Conservation (phyloP, 2,797 vertebrate genomes). For the Echeneis naucrates region DNA sequence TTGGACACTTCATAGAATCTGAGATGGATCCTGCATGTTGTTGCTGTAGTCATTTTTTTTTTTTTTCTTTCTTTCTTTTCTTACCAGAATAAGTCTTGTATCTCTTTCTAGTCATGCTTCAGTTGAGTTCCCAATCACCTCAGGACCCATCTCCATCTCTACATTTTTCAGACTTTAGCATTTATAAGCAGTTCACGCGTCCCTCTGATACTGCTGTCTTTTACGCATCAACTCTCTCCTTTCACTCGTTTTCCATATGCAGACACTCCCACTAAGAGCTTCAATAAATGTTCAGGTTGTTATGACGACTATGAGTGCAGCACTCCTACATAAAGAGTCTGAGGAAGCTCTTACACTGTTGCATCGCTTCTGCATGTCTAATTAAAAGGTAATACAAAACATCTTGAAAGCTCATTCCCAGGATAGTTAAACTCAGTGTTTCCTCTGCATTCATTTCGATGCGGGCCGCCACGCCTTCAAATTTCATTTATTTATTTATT, state of each 20-base stretch:
- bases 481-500: no score
- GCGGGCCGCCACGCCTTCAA: no score
- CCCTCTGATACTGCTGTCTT: slow-evolving; percentile 37
- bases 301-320: slow-evolving; percentile 68
- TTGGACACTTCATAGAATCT: slow-evolving; percentile 8
- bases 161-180: slow-evolving; percentile 30
- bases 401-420: no score
- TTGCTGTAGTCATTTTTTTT: slow-evolving; percentile 26
- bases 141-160: neutral
- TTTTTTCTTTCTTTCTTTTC: no score
- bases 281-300: slow-evolving; percentile 73
- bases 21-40: slow-evolving; percentile 11
- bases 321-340: slow-evolving; percentile 67
- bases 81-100: neutral
- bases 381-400: slow-evolving; percentile 48
- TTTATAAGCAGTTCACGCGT: slow-evolving; percentile 33
- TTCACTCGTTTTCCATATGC: slow-evolving; percentile 54
- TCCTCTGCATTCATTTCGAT: no score
- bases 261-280: slow-evolving; percentile 64
- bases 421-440: no score
- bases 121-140: slow-evolving; percentile 4
- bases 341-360: slow-evolving; percentile 53
- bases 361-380: slow-evolving; percentile 45
- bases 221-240: slow-evolving; percentile 36
- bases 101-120: slow-evolving; percentile 16